These are phyloP conservation scores for Gobio gobio DNA, from an alignment of 2,113 vertebrate genomes.

Conservation along the genomic window DNA sequence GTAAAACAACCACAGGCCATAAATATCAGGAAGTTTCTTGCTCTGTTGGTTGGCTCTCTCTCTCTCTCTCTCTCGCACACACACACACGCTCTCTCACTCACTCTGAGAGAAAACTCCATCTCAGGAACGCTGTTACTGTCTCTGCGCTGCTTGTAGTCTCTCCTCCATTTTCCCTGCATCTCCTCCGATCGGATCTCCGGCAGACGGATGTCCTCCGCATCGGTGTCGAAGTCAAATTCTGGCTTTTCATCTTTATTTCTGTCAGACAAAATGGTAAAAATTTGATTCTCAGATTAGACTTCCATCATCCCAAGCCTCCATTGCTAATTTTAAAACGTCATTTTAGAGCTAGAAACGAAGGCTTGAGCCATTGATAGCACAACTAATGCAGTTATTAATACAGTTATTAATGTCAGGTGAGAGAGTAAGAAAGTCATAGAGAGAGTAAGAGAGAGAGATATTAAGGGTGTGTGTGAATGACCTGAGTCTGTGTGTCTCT, in stretches of 20 bases:
- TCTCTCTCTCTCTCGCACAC: constrained; percentile 45
- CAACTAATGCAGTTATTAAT: too few relatives aligned
- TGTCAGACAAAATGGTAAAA: constrained; percentile 54
- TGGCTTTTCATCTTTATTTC: constrained; percentile 80
- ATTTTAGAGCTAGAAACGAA: too few relatives aligned
- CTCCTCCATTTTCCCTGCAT: constrained; percentile 64
- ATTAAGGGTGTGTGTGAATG: too few relatives aligned
- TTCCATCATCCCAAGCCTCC: too few relatives aligned
- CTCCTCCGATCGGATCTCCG: constrained; percentile 73
- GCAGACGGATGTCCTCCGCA: constrained; percentile 75
- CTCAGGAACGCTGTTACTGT: constrained; percentile 72
- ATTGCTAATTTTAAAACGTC: too few relatives aligned
- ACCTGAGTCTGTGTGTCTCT: too few relatives aligned
- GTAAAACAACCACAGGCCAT: neutral
- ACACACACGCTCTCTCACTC: constrained; percentile 56
- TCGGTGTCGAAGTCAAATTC: constrained; percentile 84
- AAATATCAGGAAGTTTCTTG: neutral
- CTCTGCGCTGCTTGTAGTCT: constrained; percentile 60
- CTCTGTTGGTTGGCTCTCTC: neutral
- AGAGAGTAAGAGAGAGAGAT: too few relatives aligned
- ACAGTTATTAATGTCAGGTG: too few relatives aligned
- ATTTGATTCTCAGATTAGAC: too few relatives aligned
- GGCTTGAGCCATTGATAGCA: too few relatives aligned
- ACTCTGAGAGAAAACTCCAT: constrained; percentile 84
- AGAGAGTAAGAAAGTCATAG: too few relatives aligned